phyloP scores from a whole-genome alignment of 2,113 vertebrate genomes.

The Synodontis membranacea region DNA sequence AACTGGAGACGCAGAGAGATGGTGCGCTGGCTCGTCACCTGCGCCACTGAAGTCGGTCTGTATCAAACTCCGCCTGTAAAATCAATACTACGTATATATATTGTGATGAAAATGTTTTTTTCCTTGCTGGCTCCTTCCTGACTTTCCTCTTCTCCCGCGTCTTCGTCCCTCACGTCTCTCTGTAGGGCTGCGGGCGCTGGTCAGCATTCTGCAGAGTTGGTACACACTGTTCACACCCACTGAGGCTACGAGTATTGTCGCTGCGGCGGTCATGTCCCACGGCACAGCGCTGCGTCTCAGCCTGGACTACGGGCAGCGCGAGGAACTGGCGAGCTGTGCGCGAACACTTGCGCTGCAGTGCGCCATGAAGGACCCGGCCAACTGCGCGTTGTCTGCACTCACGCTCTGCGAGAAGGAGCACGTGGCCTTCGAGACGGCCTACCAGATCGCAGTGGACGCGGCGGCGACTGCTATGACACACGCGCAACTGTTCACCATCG shows the following conservation, averaged over 20 bases:
- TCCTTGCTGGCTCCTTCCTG: background rate
- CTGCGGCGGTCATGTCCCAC: constrained; percentile 94
- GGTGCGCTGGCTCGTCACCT: constrained; percentile 98
- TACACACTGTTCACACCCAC: constrained; percentile 97
- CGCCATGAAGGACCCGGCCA: constrained; percentile 98
- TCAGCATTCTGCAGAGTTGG: constrained; percentile 98
- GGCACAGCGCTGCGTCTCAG: constrained; percentile 94
- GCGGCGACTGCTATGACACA: constrained; percentile 95
- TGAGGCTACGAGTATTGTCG: constrained; percentile 96
- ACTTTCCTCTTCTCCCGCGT: background rate
- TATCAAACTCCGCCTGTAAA: constrained; percentile 48
- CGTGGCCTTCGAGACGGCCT: constrained; percentile 97
- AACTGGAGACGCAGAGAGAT: constrained; percentile 98
- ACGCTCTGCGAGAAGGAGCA: constrained; percentile 98
- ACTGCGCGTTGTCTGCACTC: constrained; percentile 94
- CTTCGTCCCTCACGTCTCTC: background rate
- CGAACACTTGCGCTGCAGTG: constrained; percentile 93
- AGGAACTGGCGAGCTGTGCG: constrained; percentile 94
- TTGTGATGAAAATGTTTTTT: background rate
- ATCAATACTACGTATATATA: background rate
- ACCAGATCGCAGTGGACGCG: constrained; percentile 95
- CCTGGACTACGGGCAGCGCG: constrained; percentile 92
- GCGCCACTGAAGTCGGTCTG: constrained; percentile 97
- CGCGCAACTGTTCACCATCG: constrained; percentile 96
- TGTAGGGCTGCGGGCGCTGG: constrained; percentile 86